phyloP scores from a whole-genome alignment of 2,113 vertebrate genomes.

The Bombycilla garrulus region DNA sequence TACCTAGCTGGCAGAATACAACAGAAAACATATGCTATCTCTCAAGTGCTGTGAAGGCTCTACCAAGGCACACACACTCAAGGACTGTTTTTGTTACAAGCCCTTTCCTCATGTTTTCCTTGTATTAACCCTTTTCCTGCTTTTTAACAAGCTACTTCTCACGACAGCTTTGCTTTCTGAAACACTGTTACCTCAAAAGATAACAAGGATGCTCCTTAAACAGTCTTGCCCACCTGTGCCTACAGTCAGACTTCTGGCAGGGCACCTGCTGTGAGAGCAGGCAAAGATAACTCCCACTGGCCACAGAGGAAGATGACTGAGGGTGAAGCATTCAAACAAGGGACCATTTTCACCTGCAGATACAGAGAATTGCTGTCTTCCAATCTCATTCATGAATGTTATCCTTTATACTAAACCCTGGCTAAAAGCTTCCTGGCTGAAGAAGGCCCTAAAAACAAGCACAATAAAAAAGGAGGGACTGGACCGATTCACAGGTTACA shows the following conservation, averaged over 20 bases:
- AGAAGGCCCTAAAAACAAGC: neutral
- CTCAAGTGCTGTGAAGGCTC: neutral
- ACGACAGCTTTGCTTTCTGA: neutral
- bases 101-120: neutral
- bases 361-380: neutral
- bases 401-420: neutral
- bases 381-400: accelerated
- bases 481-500: neutral
- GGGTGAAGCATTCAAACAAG: neutral
- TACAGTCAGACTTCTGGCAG: neutral
- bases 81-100: neutral
- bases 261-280: neutral
- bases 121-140: neutral
- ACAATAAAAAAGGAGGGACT: neutral
- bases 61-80: neutral
- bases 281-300: neutral
- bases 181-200: neutral
- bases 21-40: neutral
- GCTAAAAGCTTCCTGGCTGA: neutral
- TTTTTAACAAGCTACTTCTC: neutral
- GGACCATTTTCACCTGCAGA: neutral
- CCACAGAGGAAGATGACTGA: neutral
- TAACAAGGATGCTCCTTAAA: neutral
- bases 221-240: neutral
- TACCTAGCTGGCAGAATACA: neutral